These are phyloP conservation scores for Danio albolineatus DNA, from an alignment of 2,797 vertebrate species.

Conservation along the genomic window DNA sequence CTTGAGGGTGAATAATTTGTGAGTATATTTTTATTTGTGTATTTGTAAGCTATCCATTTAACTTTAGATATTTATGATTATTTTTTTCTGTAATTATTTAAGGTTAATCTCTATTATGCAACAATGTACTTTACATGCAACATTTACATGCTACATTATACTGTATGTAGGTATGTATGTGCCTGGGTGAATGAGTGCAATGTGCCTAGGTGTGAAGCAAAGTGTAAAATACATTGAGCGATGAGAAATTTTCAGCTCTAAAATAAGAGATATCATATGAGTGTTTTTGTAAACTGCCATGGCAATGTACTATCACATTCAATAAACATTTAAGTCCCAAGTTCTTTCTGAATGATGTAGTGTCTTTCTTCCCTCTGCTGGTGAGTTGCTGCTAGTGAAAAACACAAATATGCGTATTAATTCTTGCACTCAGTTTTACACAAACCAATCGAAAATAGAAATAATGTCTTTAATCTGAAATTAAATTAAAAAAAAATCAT, in stretches of 20 bases:
- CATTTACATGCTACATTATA: constrained; percentile 19
- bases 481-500: background rate
- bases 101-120: background rate
- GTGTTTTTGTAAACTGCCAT: constrained; percentile 13
- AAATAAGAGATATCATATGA: constrained; percentile 39
- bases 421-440: background rate
- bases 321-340: constrained; percentile 60
- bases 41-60: no score
- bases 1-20: no score
- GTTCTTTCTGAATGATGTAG: constrained; percentile 47
- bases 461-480: background rate
- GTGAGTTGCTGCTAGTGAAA: constrained; percentile 11
- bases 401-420: background rate
- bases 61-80: no score
- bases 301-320: constrained; percentile 17
- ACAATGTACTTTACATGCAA: no score
- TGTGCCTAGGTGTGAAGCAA: constrained; percentile 12
- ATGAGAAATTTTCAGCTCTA: constrained; percentile 37
- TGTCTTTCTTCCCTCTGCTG: constrained; percentile 64
- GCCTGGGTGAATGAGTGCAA: constrained; percentile 33
- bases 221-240: constrained; percentile 24
- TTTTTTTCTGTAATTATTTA: background rate
- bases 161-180: constrained; percentile 11
- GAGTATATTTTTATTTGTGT: no score
- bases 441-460: background rate